Base-by-base conservation (phyloP, 2,888 invertebrate genomes). In the Hirtodrosophila trivittata region DNA sequence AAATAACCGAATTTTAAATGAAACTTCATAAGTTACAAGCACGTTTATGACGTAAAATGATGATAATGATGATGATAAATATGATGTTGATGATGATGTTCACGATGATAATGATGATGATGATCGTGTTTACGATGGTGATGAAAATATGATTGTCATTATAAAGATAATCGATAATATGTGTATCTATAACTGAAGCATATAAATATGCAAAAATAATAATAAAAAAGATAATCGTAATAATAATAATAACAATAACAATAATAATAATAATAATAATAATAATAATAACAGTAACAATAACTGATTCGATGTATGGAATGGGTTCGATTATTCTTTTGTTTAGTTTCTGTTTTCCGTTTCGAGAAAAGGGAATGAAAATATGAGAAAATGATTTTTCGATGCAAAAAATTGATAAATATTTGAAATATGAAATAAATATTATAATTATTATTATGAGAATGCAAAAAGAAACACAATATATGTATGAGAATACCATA, bases 1-100 rank as follows among this genome's bases (percentile, higher is more conserved):
- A 57, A 75, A 45, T 72, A 82, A 82, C 68, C 71, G 74, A 81
- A 75, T 83, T 80, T 86, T 80, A 80, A 69, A 59, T 47, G 28
- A 7, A 52, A 51, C 64, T 71, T 62, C 63, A 45, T 14, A 37
- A 18, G 33, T 45, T 58, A 41, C 43, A 41, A 13, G 3, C 54
- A 37, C 28, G 42, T 56, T 42, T 56, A 65, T 46, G 33, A 35
- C 42, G 32, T 32, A 21, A n/a, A 35, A 21, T 30, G 28, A 41
- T 35, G n/a, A 32, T 32, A 10, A 7, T 32, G 9, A 37, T 16
- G 47, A 64, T 21, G 38, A 30, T 45, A 13, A 47, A 13, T 7
- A 49, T 12, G 13, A 38, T 18, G 16, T 47, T 32, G 37, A 30
- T n/a, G 37, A 18, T 46, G 13, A 46, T 13, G 33, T 21, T 21